Base-by-base conservation (phyloP, 1,140 invertebrate species). In the Ptiloglossa arizonensis region DNA sequence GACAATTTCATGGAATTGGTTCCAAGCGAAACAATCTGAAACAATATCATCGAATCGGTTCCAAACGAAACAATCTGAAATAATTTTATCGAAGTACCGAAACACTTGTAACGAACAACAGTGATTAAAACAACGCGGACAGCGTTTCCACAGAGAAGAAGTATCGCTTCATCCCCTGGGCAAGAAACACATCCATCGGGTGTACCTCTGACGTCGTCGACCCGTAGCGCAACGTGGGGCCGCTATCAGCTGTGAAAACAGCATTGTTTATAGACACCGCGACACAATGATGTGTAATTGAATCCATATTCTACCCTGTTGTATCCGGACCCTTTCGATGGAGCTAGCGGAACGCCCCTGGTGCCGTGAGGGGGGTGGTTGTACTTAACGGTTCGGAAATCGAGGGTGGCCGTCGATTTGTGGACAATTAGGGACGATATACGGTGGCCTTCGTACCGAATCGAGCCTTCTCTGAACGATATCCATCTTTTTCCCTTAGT, bases 181-280 rank as follows among this genome's bases (percentile, higher is more conserved):
- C n/a, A n/a, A n/a, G n/a, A n/a, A 57, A 24, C 52, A 11, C n/a
- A n/a, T 41, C 19, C 2, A 38, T 2, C 32, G 5, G n/a, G 35
- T 46, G 24, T 24, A 24, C 46, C 63, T 22, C n/a, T 19, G 29
- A 32, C 15, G 48, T 27, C 9, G 41, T 32, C 35, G 52, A 74
- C 54, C 73, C 59, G 64, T 59, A 79, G 81, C 60, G 77, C 2
- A n/a, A 64, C 67, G 72, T 80, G 78, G 73, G 41, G 68, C 73
- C 66, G n/a, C 77, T 88, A 90, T 91, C 90, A 91, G 90, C 90
- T 91, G 90, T 91, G 85, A 91, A 91, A 91, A 91, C 90, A 91
- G 83, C 85, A 86, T 90, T 91, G 89, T 91, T 91, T 90, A 91
- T 90, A 90, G 89, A 91, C 89, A 91, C 86, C 75, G 72, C 63